Evolutionary conservation across 2,888 invertebrate genomes (phyloP), one percentile per base, ranked within the genome.

Genomic region (Bursaphelenchus okinawaensis): DNA sequence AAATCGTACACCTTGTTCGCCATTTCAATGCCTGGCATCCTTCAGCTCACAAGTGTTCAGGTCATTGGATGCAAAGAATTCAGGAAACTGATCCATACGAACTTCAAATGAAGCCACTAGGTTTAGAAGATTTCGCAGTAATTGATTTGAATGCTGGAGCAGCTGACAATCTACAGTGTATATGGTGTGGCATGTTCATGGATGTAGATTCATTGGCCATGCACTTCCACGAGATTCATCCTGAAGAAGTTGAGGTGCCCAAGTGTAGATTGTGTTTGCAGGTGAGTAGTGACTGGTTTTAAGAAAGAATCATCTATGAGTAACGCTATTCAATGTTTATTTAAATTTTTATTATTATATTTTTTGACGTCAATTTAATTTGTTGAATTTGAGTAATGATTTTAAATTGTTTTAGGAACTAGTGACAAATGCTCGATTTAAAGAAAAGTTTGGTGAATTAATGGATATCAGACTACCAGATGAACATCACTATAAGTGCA

Each of bases 11-110:
- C 61, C 63, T 81, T 20, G 79, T 81, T 4, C 73, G 81, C 3
- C 81, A 81, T 64, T 81, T 81, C 69, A 80, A 82, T 65, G 80
- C 81, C 8, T 81, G 81, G 81, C 81, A 81, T 66, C 81, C 81
- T 16, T 68, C 77, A 7, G 68, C 73, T 7, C 81, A 81, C 73
- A 75, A 77, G 23, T 81, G 81, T 62, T 65, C 76, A n/a, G 79
- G 78, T 23, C 70, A 71, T 19, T 81, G 81, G 81, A 72, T 69
- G 24, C 56, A 52, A 23, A 20, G 26, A 19, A 20, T 22, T n/a
- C 62, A 20, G 12, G 62, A 64, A 9, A 69, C 24, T n/a, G 12
- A 27, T 60, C 9, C 4, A 4, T 20, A 40, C 26, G 59, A 20
- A 23, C n/a, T n/a, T n/a, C 22, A 19, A 7, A 52, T 62, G 31